Evolutionary conservation across 2,113 vertebrate genomes (phyloP).

Genomic region (Poecile atricapillus): DNA sequence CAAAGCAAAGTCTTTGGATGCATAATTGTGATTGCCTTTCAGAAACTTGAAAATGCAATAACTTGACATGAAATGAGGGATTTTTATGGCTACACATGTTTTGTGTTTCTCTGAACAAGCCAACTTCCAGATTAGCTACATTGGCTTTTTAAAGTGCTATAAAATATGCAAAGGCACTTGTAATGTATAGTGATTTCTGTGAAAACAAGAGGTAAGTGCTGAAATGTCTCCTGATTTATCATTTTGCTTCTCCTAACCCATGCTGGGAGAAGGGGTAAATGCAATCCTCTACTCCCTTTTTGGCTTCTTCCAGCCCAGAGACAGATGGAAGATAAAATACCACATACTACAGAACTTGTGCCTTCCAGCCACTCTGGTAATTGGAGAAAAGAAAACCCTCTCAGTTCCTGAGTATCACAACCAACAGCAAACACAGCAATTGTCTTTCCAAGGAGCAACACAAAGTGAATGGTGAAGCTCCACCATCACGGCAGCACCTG

Average conservation of each 20-base stretch:
- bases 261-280: background rate
- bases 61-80: conserved; percentile 36
- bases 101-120: conserved; percentile 36
- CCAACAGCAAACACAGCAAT: background rate
- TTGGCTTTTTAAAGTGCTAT: conserved; percentile 26
- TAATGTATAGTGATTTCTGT: conserved; percentile 22
- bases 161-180: conserved; percentile 50
- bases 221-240: conserved; percentile 22
- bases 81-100: conserved; percentile 54
- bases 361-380: background rate
- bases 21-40: background rate
- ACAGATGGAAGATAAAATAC: background rate
- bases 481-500: background rate
- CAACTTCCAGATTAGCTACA: conserved; percentile 41
- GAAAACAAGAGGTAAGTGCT: conserved; percentile 28
- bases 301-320: background rate
- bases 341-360: background rate
- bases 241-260: background rate
- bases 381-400: background rate
- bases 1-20: background rate
- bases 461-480: accelerated
- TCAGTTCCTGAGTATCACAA: background rate
- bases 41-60: conserved; percentile 12
- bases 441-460: background rate
- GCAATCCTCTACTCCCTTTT: background rate